phyloP scores from a whole-genome alignment of 2,888 invertebrate species.

The Hypomecis punctinalis region DNA sequence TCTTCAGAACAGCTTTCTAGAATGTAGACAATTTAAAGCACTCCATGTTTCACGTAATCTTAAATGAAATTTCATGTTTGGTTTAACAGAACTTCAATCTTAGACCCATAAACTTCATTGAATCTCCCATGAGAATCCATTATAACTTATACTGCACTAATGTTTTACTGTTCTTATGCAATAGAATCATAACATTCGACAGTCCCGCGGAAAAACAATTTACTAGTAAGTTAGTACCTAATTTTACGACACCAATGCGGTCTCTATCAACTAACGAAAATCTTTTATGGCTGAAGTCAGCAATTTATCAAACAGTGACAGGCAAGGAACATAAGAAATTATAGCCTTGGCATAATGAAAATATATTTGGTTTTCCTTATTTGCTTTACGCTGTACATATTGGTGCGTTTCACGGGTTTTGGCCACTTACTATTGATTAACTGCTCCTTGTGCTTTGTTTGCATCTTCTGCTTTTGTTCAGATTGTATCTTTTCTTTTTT shows the following conservation, averaged over 20 bases:
- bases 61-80: too few species aligned
- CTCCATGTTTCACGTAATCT: too few species aligned
- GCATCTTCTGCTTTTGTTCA: background rate
- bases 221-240: constrained; percentile 7
- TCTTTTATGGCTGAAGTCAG: constrained; percentile 20
- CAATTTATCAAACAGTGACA: constrained; percentile 24
- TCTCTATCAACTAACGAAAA: constrained; percentile 15
- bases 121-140: too few species aligned
- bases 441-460: constrained; percentile 6
- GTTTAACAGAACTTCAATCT: too few species aligned
- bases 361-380: constrained; percentile 26
- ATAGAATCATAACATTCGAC: too few species aligned
- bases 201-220: constrained; percentile 12
- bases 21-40: too few species aligned
- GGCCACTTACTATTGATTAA: constrained; percentile 19
- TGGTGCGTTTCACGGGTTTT: constrained; percentile 6
- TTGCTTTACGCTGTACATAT: constrained; percentile 18
- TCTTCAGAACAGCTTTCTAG: too few species aligned
- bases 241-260: constrained; percentile 23
- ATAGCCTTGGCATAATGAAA: constrained; percentile 20
- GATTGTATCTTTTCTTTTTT: background rate
- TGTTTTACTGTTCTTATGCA: too few species aligned
- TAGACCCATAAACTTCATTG: too few species aligned
- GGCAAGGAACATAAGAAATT: constrained; percentile 12
- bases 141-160: too few species aligned